Base-by-base conservation (phyloP, 2,113 vertebrate species). In the Myrmecobius fasciatus region DNA sequence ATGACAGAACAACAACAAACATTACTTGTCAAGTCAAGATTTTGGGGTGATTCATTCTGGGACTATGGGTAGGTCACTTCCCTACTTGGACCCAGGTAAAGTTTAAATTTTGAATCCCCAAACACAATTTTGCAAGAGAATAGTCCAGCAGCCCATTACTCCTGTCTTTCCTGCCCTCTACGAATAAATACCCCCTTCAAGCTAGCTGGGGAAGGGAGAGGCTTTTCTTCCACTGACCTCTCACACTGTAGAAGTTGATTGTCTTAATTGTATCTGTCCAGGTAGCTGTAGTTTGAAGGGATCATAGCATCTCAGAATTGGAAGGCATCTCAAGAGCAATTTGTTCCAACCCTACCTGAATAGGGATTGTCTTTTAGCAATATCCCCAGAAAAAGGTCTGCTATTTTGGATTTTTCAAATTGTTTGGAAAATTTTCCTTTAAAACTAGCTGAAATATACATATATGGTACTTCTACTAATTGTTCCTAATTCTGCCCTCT, bases 21-120 rank as follows among this genome's bases (percentile, higher is more conserved):
- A 83, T 83, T 22, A 83, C 20, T 83, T 43, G 17, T 83, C 17
- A 43, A 75, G 60, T 75, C 12, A n/a, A 43, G 20, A 43, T 94
- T 51, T 51, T 89, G 93, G 54, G 52, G 20, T 92, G 52, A 95
- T 97, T 93, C 53, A 75, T 93, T 36, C 53, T 92, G 47, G 91
- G 91, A 96, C 43, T 94, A 89, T 83, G 91, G 47, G 52, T 94
- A 48, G 48, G 25, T 93, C 53, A 89, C 91, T 94, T 95, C 92
- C 94, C 93, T 93, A 94, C 91, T 53, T 91, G 93, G 43, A 92
- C 88, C 36, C 47, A 91, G n/a, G 89, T 89, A 8, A 96, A 91
- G 91, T 54, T 97, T 49, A 91, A 93, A 95, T 49, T 36, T 46
- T 56, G 91, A 93, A 53, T 89, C 24, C 56, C 36, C 25, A 89